These are phyloP conservation scores for Stercorarius parasiticus DNA, from an alignment of 2,113 vertebrate genomes.

Conservation along the genomic window DNA sequence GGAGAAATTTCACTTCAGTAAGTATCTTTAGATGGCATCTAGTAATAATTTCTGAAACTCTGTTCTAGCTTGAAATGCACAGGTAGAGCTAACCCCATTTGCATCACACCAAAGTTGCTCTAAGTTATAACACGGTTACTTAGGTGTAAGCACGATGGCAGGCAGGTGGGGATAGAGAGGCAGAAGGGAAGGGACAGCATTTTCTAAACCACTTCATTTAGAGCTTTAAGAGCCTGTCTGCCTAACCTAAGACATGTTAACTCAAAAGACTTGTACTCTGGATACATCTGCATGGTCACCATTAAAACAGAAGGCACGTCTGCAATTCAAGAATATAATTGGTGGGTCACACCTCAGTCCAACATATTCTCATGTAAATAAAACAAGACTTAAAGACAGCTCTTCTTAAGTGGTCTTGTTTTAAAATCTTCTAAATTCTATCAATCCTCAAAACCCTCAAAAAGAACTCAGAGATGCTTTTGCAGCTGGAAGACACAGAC, in stretches of 20 bases:
- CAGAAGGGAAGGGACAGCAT: not conserved
- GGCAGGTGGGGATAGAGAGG: not conserved
- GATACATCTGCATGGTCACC: not conserved
- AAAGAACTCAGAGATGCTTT: not conserved
- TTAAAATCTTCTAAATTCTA: not conserved
- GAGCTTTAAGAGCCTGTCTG: not conserved
- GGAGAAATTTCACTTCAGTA: not conserved
- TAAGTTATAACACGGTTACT: not conserved
- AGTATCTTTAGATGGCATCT: not conserved
- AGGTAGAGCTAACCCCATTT: not conserved
- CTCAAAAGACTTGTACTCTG: not conserved
- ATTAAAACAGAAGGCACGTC: not conserved
- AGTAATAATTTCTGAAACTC: not conserved
- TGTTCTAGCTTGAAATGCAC: not conserved
- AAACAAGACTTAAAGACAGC: not conserved
- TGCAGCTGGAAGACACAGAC: not conserved
- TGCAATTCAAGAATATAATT: not conserved
- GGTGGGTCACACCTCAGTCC: not conserved
- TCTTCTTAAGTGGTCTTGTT: not conserved
- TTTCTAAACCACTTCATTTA: not conserved
- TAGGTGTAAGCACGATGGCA: not conserved
- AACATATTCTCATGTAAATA: not conserved
- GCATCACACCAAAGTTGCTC: rapidly evolving
- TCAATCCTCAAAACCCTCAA: not conserved
- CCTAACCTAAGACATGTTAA: not conserved